Evolutionary conservation across 2,888 invertebrate genomes (phyloP).

Genomic region (Drosophila phalerata): DNA sequence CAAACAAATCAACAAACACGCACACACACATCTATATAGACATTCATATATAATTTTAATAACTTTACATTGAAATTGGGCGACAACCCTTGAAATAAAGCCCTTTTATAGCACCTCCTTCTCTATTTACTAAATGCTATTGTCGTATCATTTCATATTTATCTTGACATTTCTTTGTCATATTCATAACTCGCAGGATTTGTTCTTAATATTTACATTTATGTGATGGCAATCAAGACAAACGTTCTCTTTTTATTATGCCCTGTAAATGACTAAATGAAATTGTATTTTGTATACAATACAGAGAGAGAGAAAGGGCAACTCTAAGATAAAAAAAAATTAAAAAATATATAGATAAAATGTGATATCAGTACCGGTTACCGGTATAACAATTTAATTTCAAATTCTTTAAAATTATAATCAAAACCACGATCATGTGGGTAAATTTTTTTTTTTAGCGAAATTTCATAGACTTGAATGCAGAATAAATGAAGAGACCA

Average conservation of each 20-base stretch:
- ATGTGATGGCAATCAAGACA: neutral
- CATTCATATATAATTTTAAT: conserved; percentile 50
- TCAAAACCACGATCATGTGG: too few relatives aligned
- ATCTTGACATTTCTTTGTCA: conserved; percentile 9
- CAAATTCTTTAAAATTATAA: too few relatives aligned
- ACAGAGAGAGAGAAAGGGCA: too few relatives aligned
- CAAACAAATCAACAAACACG: conserved; percentile 36
- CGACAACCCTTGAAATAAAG: conserved; percentile 6
- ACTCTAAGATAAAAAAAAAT: too few relatives aligned
- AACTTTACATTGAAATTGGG: conserved; percentile 30
- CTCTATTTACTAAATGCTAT: neutral
- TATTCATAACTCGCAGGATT: conserved; percentile 7
- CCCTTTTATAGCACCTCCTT: neutral
- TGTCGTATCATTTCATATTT: conserved; percentile 11
- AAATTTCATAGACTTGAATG: too few relatives aligned
- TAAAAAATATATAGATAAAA: too few relatives aligned
- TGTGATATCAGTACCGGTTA: too few relatives aligned
- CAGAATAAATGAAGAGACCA: too few relatives aligned
- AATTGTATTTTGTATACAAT: too few relatives aligned
- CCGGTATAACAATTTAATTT: too few relatives aligned
- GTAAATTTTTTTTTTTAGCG: too few relatives aligned
- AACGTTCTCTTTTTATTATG: neutral
- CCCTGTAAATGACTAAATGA: neutral
- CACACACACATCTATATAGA: conserved; percentile 18
- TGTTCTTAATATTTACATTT: neutral